Evolutionary conservation across 1,140 invertebrate genomes (phyloP).

Genomic region (Dendrolimus punctatus): DNA sequence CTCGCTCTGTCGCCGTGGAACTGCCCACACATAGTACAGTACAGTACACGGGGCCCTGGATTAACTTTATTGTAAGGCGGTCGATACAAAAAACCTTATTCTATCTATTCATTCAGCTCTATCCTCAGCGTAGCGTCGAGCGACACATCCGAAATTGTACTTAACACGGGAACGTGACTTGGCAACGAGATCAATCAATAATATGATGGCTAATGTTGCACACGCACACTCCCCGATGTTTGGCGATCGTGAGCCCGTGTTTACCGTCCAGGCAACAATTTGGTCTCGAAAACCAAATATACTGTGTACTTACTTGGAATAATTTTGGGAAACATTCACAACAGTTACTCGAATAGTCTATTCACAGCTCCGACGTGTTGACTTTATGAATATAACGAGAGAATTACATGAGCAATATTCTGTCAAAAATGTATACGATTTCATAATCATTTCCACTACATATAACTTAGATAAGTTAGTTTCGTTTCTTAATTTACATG

Average conservation of each 20-base stretch:
- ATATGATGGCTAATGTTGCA: constrained; percentile 6
- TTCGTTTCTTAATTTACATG: no score
- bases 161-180: constrained; percentile 49
- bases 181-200: constrained; percentile 48
- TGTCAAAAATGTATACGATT: no score
- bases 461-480: no score
- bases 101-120: constrained; percentile 19
- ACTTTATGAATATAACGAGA: no score
- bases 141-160: constrained; percentile 19
- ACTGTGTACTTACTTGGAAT: no score
- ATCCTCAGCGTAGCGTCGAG: constrained; percentile 14
- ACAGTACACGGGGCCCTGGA: constrained; percentile 55
- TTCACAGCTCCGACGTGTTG: no score
- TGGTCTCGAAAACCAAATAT: neutral
- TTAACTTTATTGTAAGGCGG: constrained; percentile 57
- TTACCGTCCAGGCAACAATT: neutral
- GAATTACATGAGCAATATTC: no score
- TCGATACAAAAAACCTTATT: constrained; percentile 42
- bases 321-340: no score
- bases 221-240: constrained; percentile 1
- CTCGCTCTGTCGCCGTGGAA: constrained; percentile 7
- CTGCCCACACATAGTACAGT: constrained; percentile 19
- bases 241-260: neutral
- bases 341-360: no score
- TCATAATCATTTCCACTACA: no score